These are phyloP conservation scores for Epinotia demarniana DNA, from an alignment of 2,888 invertebrate species.

Conservation along the genomic window DNA sequence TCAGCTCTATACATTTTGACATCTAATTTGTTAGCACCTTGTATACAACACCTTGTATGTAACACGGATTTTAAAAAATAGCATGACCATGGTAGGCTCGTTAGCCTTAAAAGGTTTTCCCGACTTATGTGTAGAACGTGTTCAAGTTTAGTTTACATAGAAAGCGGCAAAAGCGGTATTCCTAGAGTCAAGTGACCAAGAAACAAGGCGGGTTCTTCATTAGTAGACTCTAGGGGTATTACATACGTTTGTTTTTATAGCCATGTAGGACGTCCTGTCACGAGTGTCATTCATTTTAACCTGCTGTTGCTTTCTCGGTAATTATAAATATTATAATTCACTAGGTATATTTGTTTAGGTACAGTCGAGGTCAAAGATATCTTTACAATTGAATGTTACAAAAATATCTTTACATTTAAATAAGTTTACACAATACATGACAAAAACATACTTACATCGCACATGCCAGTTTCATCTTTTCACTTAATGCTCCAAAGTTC, in stretches of 20 bases:
- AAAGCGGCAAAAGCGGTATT: conserved; percentile 41
- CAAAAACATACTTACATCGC: too few species aligned
- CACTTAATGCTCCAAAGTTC: too few species aligned
- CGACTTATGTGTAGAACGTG: conserved; percentile 2
- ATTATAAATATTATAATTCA: not conserved
- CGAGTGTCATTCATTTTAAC: not conserved
- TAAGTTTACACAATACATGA: too few species aligned
- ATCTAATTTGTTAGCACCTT: not conserved
- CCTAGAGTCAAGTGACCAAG: conserved; percentile 29
- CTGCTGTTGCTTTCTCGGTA: too few species aligned
- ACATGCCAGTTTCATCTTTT: too few species aligned
- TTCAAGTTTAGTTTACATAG: conserved; percentile 36
- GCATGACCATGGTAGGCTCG: not conserved
- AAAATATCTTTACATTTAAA: too few species aligned
- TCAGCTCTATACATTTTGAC: too few species aligned
- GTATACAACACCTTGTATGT: not conserved
- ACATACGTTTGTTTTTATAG: conserved; percentile 14
- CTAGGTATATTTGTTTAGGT: not conserved
- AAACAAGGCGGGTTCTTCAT: conserved; percentile 29
- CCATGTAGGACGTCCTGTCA: conserved; percentile 14
- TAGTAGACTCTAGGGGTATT: not conserved
- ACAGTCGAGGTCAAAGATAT: too few species aligned
- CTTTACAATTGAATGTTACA: too few species aligned
- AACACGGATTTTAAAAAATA: not conserved
- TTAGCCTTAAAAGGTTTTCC: conserved; percentile 12